Evolutionary conservation across 1,140 invertebrate species (phyloP), one percentile per base, ranked within the genome.

Genomic region (Trichonephila clavata): DNA sequence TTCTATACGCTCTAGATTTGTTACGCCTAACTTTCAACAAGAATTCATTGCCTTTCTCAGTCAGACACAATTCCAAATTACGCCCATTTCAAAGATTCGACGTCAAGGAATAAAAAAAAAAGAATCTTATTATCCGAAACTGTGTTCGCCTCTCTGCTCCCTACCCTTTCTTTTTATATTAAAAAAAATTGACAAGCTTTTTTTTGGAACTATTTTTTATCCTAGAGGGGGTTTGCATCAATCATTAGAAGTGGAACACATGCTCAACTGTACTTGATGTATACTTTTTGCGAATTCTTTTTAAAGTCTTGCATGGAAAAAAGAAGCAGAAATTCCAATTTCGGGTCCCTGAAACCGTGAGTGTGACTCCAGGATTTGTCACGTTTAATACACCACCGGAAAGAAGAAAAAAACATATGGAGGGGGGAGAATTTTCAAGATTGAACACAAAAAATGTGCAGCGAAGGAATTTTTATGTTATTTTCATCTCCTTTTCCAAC

Each of bases 221-320:
- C 71, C 71, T 77, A 77, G 32, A 77, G 71, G 71, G n/a, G 32
- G 39, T 20, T 61, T 86, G 84, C 84, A 86, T 63, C 84, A 86
- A 86, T 86, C 84, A 86, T 86, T 86, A 86, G 50, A 32, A 86
- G 84, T 86, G 84, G 84, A 86, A 86, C 84, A 86, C 84, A 39
- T 86, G 84, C 84, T 86, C 84, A 86, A 27, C 57, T 27, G 57
- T 39, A 60, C 84, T 86, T 24, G 84, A 63, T 83, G 43, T 63
- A 86, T 86, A 86, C 63, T 86, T 86, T 86, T 86, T 59, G 2
- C 5, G 50, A 24, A 32, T 86, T 86, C 84, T 63, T 86, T 63
- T 43, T 32, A 86, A 86, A 32, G 14, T 60, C 18, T 5, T 27
- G 43, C 14, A 24, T 6, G 59, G 60, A 63, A 63, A 63, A 86